Conservation (phyloP, 92 coral and sea anemone genomes). For the Epizoanthus illoricatus region DNA sequence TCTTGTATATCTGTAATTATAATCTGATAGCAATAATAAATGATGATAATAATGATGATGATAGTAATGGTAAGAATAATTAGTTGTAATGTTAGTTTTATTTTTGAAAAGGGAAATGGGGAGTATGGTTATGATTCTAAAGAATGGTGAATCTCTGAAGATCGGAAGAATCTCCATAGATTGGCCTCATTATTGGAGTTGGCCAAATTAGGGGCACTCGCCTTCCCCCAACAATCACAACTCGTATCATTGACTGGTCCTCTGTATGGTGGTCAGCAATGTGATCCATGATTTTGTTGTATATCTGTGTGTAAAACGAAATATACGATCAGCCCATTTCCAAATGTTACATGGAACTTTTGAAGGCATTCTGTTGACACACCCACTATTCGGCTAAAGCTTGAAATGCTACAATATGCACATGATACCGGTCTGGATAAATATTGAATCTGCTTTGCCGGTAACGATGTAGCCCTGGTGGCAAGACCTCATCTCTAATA, state of each 20-base stretch:
- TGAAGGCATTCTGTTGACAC: too few species aligned
- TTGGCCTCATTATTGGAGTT: neutral
- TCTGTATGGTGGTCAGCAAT: neutral
- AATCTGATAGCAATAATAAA: too few species aligned
- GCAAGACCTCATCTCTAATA: neutral
- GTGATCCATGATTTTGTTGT: neutral
- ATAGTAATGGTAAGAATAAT: too few species aligned
- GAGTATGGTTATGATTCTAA: too few species aligned
- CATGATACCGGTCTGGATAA: constrained; percentile 3
- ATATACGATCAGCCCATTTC: neutral
- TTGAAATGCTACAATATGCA: neutral
- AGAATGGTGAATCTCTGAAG: too few species aligned
- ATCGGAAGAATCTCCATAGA: neutral
- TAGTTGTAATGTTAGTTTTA: too few species aligned
- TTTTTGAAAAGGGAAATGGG: too few species aligned
- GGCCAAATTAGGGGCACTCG: neutral
- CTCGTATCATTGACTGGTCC: neutral
- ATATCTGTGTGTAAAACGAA: neutral
- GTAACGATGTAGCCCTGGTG: neutral
- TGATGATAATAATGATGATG: too few species aligned
- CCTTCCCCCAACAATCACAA: neutral
- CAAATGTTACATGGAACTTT: neutral
- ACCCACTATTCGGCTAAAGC: too few species aligned
- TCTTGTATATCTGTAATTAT: too few species aligned
- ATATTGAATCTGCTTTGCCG: neutral